A percentile compares a stretch with the other conserved stretches of the same genome.
phyloP scores from a whole-genome alignment of 2,113 vertebrate genomes.

The Microtus ochrogaster region DNA sequence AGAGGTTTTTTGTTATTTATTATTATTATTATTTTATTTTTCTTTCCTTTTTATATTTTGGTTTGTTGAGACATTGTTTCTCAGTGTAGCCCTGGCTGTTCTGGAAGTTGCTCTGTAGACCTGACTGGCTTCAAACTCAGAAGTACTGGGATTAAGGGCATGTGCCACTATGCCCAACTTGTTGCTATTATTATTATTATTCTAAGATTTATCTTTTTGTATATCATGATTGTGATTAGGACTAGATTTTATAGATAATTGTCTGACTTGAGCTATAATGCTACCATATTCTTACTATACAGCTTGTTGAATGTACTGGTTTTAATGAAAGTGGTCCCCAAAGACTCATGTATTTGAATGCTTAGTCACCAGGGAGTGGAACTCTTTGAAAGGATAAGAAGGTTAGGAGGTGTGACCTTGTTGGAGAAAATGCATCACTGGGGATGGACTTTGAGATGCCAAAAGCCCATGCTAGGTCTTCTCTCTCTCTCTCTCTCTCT shows the following conservation, averaged over 20 bases:
- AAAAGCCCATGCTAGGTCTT: background rate
- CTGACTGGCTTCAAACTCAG: background rate
- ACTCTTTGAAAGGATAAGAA: background rate
- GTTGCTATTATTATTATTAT: background rate
- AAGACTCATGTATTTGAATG: background rate
- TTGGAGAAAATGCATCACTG: background rate
- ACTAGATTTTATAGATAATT: no score
- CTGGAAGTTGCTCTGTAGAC: no score
- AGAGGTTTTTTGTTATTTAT: background rate
- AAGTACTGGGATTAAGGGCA: background rate
- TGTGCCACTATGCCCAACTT: background rate
- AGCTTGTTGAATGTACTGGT: no score
- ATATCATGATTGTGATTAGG: no score
- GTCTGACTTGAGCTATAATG: no score
- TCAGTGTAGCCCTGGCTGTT: no score
- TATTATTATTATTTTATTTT: background rate
- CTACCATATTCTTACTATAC: no score
- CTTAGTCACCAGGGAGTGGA: background rate
- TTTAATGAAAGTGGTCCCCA: background rate
- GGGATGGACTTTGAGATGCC: background rate
- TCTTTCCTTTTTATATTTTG: background rate
- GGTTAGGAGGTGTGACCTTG: background rate
- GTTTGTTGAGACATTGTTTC: background rate
- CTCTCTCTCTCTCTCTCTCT: no score
- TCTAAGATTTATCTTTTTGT: no score